A percentile compares a stretch with the other conserved stretches of the same genome.
Conservation (phyloP, 2,113 vertebrate species). For the Alexandromys fortis region DNA sequence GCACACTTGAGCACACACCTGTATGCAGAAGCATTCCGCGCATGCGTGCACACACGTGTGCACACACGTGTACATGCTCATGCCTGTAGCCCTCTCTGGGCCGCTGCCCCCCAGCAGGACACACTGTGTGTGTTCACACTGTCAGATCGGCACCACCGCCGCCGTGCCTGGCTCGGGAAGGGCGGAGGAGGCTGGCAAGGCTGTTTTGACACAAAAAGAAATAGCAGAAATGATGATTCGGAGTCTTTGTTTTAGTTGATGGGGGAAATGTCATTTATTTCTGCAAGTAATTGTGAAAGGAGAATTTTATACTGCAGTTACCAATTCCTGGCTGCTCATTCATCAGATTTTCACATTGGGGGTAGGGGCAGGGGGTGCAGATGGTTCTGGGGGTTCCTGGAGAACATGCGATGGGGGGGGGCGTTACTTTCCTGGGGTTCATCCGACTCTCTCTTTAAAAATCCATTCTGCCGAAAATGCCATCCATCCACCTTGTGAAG, state of each 20-base stretch:
- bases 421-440: conserved; percentile 36
- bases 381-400: neutral
- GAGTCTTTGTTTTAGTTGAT: conserved; percentile 69
- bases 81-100: neutral
- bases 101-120: conserved; percentile 6
- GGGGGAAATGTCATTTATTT: conserved; percentile 64
- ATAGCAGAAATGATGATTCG: conserved; percentile 60
- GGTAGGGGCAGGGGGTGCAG: neutral
- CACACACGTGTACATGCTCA: too few species aligned
- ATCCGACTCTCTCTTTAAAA: conserved; percentile 35
- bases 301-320: conserved; percentile 59
- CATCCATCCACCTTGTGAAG: conserved; percentile 68
- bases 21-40: neutral
- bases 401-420: neutral
- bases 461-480: conserved; percentile 48
- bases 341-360: conserved; percentile 73
- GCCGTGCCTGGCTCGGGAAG: neutral
- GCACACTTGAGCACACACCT: neutral
- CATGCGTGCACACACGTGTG: rapidly evolving
- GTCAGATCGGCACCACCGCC: neutral
- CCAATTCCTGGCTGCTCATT: conserved; percentile 76
- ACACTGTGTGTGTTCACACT: neutral
- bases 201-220: conserved; percentile 72
- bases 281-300: conserved; percentile 40
- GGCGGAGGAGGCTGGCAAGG: conserved; percentile 52